phyloP scores from a whole-genome alignment of 1,140 invertebrate species.

The Elysia chlorotica region DNA sequence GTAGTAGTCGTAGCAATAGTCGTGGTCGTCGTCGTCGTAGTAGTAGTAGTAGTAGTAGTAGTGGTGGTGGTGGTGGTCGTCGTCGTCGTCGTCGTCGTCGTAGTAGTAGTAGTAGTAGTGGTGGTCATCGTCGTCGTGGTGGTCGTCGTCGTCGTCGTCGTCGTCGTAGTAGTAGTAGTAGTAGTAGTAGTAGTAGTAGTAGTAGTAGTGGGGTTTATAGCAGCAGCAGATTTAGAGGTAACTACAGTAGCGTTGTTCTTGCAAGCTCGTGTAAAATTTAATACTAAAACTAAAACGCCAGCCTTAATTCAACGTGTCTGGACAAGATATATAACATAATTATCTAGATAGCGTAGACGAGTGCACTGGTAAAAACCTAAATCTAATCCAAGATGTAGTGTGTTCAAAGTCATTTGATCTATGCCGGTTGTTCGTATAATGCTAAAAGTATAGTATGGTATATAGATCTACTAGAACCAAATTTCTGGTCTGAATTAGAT shows the following conservation, averaged over 20 bases:
- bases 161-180: background rate
- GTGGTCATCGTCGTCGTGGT: background rate
- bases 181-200: background rate
- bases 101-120: background rate
- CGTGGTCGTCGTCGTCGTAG: background rate
- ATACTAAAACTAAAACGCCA: background rate
- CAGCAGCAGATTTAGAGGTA: background rate
- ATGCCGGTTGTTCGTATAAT: too few species aligned
- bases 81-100: background rate
- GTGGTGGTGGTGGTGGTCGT: background rate
- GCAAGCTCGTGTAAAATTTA: background rate
- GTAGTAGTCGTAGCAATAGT: background rate
- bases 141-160: background rate
- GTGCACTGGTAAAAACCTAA: background rate
- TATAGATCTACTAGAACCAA: too few species aligned
- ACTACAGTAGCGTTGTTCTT: background rate
- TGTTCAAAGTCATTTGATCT: too few species aligned
- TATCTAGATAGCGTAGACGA: background rate
- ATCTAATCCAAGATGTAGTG: background rate
- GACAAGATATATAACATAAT: background rate
- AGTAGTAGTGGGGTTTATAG: background rate
- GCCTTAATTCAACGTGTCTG: background rate
- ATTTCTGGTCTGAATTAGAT: too few species aligned
- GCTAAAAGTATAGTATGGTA: too few species aligned
- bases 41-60: background rate